Percentiles rank a stretch among this genome's conserved stretches.
These are phyloP conservation scores for Nycteola revayana DNA, from an alignment of 2,888 invertebrate genomes.

Conservation along the genomic window DNA sequence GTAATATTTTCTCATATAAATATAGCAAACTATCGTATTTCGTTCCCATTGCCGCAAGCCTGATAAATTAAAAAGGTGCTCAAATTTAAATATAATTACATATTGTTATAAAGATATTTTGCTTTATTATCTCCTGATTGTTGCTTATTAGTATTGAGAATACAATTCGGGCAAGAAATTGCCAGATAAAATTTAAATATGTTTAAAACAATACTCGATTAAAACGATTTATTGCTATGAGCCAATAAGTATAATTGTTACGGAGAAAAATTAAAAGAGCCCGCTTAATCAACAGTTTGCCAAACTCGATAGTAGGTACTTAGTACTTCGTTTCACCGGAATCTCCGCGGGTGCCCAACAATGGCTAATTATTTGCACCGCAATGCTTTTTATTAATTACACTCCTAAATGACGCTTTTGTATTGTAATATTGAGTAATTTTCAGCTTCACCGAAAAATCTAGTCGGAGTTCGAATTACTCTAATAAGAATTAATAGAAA, in stretches of 20 bases:
- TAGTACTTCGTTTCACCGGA: slow-evolving; percentile 1
- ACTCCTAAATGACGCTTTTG: slow-evolving; percentile 58
- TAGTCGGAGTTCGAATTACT: too few relatives aligned
- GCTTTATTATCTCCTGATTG: too few relatives aligned
- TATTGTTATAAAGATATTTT: too few relatives aligned
- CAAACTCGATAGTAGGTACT: slow-evolving; percentile 12
- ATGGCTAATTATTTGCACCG: slow-evolving; percentile 66
- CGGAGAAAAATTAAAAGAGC: slow-evolving; percentile 29
- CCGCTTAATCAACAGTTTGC: slow-evolving; percentile 35
- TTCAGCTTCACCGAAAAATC: slow-evolving; percentile 55
- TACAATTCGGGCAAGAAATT: too few relatives aligned
- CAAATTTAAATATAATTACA: too few relatives aligned
- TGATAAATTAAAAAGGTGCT: too few relatives aligned
- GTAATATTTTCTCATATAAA: too few relatives aligned
- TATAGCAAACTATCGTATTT: too few relatives aligned
- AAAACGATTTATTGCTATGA: slow-evolving; percentile 29
- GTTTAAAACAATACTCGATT: slow-evolving; percentile 23
- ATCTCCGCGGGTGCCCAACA: slow-evolving; percentile 41
- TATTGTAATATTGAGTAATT: slow-evolving; percentile 75
- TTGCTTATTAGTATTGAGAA: too few relatives aligned
- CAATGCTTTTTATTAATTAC: slow-evolving; percentile 71
- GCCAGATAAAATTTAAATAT: too few relatives aligned
- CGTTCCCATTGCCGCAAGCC: too few relatives aligned
- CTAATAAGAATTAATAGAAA: too few relatives aligned
- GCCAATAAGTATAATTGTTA: slow-evolving; percentile 28